Conservation (phyloP, 2,888 invertebrate genomes). For the Ornithoptera alexandrae region DNA sequence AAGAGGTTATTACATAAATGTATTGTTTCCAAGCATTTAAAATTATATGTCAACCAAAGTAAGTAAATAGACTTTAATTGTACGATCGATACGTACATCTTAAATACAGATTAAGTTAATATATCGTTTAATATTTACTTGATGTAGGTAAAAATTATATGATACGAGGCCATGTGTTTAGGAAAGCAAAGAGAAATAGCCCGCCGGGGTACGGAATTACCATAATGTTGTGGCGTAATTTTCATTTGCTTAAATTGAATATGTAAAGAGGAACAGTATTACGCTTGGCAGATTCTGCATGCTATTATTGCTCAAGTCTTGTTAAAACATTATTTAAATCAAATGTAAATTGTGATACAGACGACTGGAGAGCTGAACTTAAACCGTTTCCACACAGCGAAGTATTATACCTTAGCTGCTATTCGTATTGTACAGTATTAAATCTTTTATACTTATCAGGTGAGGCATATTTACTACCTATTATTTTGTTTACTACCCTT, state of each 20-base stretch:
- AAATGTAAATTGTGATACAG: slow-evolving; percentile 20
- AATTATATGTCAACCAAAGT: background rate
- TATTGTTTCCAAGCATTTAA: background rate
- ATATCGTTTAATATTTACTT: background rate
- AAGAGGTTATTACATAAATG: background rate
- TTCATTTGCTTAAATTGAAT: slow-evolving; percentile 28
- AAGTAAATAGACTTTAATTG: background rate
- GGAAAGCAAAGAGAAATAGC: slow-evolving; percentile 14
- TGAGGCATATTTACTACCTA: background rate
- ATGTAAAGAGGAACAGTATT: slow-evolving; percentile 19
- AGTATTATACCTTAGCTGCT: background rate
- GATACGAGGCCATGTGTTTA: background rate
- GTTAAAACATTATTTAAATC: slow-evolving; percentile 26
- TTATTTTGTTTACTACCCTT: too few species aligned
- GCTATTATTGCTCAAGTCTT: slow-evolving; percentile 20
- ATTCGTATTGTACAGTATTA: too few species aligned
- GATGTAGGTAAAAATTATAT: background rate
- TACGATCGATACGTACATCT: background rate
- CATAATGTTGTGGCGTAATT: slow-evolving; percentile 27
- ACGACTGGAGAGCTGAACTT: slow-evolving; percentile 3
- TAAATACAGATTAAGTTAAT: background rate
- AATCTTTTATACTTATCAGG: background rate
- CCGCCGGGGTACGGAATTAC: slow-evolving; percentile 11
- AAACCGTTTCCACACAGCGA: background rate
- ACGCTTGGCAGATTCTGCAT: slow-evolving; percentile 15